Evolutionary conservation across 2,797 vertebrate species (phyloP).

Genomic region (Brotula barbata): DNA sequence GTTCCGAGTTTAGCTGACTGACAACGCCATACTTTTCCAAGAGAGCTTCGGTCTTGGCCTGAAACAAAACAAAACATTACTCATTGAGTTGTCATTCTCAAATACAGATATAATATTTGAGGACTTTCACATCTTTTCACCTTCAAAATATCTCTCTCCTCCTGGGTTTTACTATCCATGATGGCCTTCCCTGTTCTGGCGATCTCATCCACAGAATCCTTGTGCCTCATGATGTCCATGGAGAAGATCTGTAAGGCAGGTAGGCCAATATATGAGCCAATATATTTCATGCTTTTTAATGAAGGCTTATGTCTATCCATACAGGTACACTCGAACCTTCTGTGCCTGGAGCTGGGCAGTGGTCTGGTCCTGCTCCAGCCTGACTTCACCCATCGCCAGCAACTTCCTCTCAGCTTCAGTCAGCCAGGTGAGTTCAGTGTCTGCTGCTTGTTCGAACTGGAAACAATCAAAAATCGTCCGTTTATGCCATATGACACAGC

Average conservation of each 20-base stretch:
- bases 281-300: slow-evolving; percentile 45
- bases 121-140: slow-evolving; percentile 65
- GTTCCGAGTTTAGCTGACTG: slow-evolving; percentile 93
- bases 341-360: slow-evolving; percentile 92
- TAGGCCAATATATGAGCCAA: slow-evolving; percentile 32
- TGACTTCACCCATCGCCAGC: slow-evolving; percentile 87
- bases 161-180: slow-evolving; percentile 85
- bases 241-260: slow-evolving; percentile 86
- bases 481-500: background rate
- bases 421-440: slow-evolving; percentile 90
- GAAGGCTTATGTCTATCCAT: slow-evolving; percentile 17
- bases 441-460: slow-evolving; percentile 95
- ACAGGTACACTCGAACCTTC: slow-evolving; percentile 82
- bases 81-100: background rate
- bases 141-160: slow-evolving; percentile 86
- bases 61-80: slow-evolving; percentile 28
- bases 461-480: slow-evolving; percentile 28
- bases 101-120: background rate
- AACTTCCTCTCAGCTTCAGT: slow-evolving; percentile 88
- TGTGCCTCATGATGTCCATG: slow-evolving; percentile 97
- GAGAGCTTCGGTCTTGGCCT: slow-evolving; percentile 86
- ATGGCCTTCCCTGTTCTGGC: slow-evolving; percentile 88
- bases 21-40: slow-evolving; percentile 85
- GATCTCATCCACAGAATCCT: slow-evolving; percentile 92
- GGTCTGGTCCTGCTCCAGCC: slow-evolving; percentile 95